Conservation (phyloP, 2,888 invertebrate species). For the Ophonus ardosiacus region DNA sequence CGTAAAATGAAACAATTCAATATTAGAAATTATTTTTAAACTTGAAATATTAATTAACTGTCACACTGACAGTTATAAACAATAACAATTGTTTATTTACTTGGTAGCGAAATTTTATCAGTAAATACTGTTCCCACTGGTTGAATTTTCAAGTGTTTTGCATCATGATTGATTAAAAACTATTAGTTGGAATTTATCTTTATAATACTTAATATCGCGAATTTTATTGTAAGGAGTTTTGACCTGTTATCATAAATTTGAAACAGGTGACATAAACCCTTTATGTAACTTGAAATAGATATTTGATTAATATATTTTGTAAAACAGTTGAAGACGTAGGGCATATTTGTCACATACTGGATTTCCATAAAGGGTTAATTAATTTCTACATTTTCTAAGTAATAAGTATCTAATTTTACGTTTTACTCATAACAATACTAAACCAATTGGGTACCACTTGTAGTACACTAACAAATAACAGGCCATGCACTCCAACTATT, state of each 20-base stretch:
- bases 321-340: slow-evolving; percentile 6
- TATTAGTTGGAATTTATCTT: too few species aligned
- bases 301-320: background rate
- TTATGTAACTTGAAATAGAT: background rate
- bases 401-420: slow-evolving; percentile 40
- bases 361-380: slow-evolving; percentile 23
- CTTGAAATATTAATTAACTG: too few species aligned
- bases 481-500: slow-evolving; percentile 68
- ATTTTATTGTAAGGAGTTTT: slow-evolving; percentile 53
- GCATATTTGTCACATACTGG: slow-evolving; percentile 3
- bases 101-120: too few species aligned
- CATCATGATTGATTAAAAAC: too few species aligned
- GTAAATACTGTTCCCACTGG: too few species aligned
- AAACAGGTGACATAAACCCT: slow-evolving; percentile 52
- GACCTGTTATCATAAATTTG: slow-evolving; percentile 65
- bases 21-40: too few species aligned
- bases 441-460: slow-evolving; percentile 47
- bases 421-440: slow-evolving; percentile 66
- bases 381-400: slow-evolving; percentile 38
- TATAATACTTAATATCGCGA: slow-evolving; percentile 5
- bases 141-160: too few species aligned
- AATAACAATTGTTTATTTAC: too few species aligned
- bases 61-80: too few species aligned
- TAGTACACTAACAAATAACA: slow-evolving; percentile 65
- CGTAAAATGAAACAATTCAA: too few species aligned